Evolutionary conservation across 2,888 invertebrate species (phyloP).

Genomic region (Noctuana brunneofusca): DNA sequence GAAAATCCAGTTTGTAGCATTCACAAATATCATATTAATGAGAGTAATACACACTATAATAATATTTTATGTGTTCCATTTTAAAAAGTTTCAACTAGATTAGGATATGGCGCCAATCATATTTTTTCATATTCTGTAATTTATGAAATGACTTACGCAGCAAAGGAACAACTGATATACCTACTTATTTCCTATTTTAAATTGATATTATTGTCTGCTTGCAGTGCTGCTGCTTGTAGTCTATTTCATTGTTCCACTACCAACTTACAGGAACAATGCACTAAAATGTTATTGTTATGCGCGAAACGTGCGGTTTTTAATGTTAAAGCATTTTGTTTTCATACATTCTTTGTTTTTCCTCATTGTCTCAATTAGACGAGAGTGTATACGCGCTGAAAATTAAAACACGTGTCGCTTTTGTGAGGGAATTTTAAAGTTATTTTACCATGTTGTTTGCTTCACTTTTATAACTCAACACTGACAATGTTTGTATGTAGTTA

Average conservation of each 20-base stretch:
- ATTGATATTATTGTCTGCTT: not conserved
- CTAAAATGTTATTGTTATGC: conserved; percentile 20
- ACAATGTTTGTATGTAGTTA: not conserved
- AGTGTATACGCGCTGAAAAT: conserved; percentile 15
- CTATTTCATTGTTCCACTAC: conserved; percentile 2
- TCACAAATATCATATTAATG: conserved; percentile 3
- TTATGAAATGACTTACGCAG: too few relatives aligned
- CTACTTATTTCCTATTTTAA: not conserved
- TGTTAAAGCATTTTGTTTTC: conserved; percentile 25
- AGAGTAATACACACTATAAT: too few relatives aligned
- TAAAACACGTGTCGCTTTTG: conserved; percentile 18
- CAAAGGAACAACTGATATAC: not conserved
- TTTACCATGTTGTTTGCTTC: not conserved
- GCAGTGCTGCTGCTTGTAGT: too few relatives aligned
- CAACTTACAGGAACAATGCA: conserved; percentile 10
- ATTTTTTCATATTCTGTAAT: too few relatives aligned
- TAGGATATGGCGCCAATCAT: too few relatives aligned
- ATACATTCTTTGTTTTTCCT: conserved; percentile 29
- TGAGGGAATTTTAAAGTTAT: conserved; percentile 10
- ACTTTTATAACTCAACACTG: not conserved
- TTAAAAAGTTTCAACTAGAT: too few relatives aligned
- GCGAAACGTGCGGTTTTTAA: conserved; percentile 27
- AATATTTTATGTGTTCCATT: too few relatives aligned
- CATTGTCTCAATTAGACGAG: conserved; percentile 28
- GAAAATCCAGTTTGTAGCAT: not conserved